These are phyloP conservation scores for Cephus cinctus DNA, from an alignment of 1,140 invertebrate species.

Conservation along the genomic window DNA sequence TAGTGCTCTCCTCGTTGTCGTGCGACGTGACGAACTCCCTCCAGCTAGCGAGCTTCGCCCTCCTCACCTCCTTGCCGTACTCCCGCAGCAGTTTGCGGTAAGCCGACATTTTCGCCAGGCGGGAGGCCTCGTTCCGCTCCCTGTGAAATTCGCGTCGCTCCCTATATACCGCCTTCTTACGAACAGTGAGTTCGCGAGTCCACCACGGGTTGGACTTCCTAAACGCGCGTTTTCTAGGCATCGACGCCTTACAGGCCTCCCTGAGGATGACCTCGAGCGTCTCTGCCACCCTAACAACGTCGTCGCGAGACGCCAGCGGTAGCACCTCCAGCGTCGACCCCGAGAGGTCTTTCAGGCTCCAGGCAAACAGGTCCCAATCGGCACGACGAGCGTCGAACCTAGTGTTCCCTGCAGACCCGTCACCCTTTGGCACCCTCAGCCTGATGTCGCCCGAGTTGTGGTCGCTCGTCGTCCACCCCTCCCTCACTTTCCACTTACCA, in stretches of 20 bases:
- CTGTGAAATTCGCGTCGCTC: neutral
- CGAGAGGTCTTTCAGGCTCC: neutral
- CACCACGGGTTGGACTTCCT: too few species aligned
- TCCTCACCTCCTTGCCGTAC: too few species aligned
- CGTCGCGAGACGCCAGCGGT: too few species aligned
- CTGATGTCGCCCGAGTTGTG: neutral
- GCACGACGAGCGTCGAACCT: neutral
- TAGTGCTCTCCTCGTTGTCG: neutral
- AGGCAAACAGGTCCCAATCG: neutral
- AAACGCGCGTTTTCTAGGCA: too few species aligned
- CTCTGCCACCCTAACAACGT: too few species aligned
- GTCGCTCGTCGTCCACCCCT: neutral
- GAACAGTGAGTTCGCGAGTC: too few species aligned
- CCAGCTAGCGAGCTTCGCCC: conserved; percentile 5
- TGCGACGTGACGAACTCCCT: neutral
- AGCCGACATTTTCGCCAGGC: too few species aligned
- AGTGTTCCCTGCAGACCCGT: neutral
- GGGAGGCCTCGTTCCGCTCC: neutral
- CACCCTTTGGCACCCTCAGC: neutral
- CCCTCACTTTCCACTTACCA: neutral
- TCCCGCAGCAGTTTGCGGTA: too few species aligned
- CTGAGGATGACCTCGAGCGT: too few species aligned
- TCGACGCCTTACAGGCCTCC: too few species aligned
- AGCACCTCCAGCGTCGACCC: too few species aligned
- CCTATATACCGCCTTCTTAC: neutral